These are phyloP conservation scores for Labrus mixtus DNA, from an alignment of 2,113 vertebrate species.

Conservation along the genomic window DNA sequence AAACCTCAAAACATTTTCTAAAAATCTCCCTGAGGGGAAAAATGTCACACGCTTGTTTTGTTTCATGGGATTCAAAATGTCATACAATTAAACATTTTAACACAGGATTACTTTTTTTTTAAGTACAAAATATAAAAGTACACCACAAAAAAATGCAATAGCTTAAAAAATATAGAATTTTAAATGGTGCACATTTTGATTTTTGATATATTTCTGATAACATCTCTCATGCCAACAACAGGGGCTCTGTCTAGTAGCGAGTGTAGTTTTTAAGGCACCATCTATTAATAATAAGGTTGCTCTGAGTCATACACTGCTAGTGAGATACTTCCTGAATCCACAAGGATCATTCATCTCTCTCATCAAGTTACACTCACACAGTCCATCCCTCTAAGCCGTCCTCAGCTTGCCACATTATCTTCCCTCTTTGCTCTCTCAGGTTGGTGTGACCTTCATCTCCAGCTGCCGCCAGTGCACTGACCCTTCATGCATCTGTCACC, in stretches of 20 bases:
- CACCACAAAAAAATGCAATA: no score
- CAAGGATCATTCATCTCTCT: conserved; percentile 24
- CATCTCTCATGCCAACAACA: background rate
- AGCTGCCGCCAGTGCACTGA: conserved; percentile 79
- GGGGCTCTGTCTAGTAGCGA: background rate
- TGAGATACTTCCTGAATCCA: conserved; percentile 26
- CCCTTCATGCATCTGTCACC: conserved; percentile 79
- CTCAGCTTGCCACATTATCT: conserved; percentile 42
- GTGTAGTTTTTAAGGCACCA: conserved; percentile 2
- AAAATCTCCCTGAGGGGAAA: background rate
- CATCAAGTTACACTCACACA: conserved; percentile 33
- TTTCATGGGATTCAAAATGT: no score
- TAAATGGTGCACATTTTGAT: background rate
- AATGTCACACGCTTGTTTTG: no score
- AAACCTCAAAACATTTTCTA: background rate
- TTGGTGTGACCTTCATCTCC: conserved; percentile 82
- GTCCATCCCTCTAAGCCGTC: conserved; percentile 34
- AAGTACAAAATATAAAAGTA: no score
- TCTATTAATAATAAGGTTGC: conserved; percentile 19
- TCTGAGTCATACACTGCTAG: conserved; percentile 17
- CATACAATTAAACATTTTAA: no score
- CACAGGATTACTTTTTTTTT: no score
- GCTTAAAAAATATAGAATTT: background rate
- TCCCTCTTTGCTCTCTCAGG: conserved; percentile 53
- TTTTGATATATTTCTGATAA: background rate